Percentiles rank a stretch among this genome's conserved stretches.
These are phyloP conservation scores for Cynaeus angustus DNA, from an alignment of 2,888 invertebrate genomes.

Conservation along the genomic window DNA sequence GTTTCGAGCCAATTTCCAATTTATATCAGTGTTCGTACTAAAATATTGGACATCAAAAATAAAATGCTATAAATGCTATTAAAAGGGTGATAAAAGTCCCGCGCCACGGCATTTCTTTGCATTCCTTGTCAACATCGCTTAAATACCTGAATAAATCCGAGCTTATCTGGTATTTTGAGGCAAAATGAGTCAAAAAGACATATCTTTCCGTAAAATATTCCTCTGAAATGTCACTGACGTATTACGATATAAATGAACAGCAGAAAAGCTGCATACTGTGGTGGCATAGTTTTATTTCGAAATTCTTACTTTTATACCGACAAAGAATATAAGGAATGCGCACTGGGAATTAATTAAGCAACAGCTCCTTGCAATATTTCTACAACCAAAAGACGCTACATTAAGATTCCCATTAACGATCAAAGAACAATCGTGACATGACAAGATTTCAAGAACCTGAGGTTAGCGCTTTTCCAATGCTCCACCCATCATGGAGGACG, in stretches of 20 bases:
- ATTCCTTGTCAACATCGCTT: slow-evolving; percentile 60
- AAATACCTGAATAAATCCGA: slow-evolving; percentile 62
- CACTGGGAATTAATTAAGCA: slow-evolving; percentile 66
- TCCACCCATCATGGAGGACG: slow-evolving; percentile 8
- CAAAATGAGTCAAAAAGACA: slow-evolving; percentile 61
- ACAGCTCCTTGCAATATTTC: slow-evolving; percentile 34
- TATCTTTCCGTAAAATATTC: slow-evolving; percentile 64
- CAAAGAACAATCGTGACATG: not conserved
- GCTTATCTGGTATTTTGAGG: slow-evolving; percentile 65
- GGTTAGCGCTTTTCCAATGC: slow-evolving; percentile 22
- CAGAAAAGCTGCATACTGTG: slow-evolving; percentile 68
- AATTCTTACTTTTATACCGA: slow-evolving; percentile 67
- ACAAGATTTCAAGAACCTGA: not conserved
- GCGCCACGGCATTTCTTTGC: slow-evolving; percentile 62
- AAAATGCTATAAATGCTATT: slow-evolving; percentile 52
- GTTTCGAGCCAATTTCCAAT: slow-evolving; percentile 41
- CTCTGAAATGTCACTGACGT: slow-evolving; percentile 70
- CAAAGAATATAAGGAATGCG: slow-evolving; percentile 67
- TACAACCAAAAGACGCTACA: slow-evolving; percentile 1
- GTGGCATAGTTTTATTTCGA: slow-evolving; percentile 71
- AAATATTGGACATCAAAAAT: slow-evolving; percentile 40
- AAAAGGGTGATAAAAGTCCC: slow-evolving; percentile 62
- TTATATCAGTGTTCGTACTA: slow-evolving; percentile 25
- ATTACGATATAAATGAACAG: slow-evolving; percentile 68
- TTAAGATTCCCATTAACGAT: slow-evolving; percentile 2